Base-by-base conservation (phyloP, 1,140 invertebrate species). In the Palaemon carinicauda region DNA sequence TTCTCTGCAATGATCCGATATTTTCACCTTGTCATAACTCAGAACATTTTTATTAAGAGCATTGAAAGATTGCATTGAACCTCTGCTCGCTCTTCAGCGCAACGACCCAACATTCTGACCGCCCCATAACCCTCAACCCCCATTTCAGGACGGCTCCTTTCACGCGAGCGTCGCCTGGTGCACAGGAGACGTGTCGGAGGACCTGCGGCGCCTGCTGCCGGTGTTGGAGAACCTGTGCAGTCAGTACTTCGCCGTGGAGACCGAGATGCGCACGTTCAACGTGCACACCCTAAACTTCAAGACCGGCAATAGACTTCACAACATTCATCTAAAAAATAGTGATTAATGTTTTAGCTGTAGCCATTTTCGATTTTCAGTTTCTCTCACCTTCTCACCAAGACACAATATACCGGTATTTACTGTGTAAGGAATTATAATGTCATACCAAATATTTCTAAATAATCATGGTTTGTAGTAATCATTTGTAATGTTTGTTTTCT, bases 111-210 rank as follows among this genome's bases (percentile, higher is more conserved):
- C n/a, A n/a, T n/a, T n/a, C n/a, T n/a, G n/a, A n/a, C n/a, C n/a
- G n/a, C n/a, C n/a, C n/a, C n/a, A n/a, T n/a, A n/a, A n/a, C n/a
- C n/a, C n/a, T 24, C 19, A 69, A 50, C 29, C 31, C 27, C 19
- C 21, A 29, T 73, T 80, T n/a, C 89, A 95, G 95, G 92, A 95
- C 90, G 93, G 94, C 73, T 95, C 94, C 12, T 95, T 94, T 91
- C 95, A 96, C 89, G 92, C 95, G 83, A 95, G 95, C 90, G 92
- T 95, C 81, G 91, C 94, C 9, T 95, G 95, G 94, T 92, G 92
- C 71, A 91, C 94, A 87, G 95, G 94, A 12, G 92, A 95, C 91
- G 90, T 93, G 82, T 91, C 92, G 88, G 89, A 91, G 41, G 41
- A 92, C 87, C 90, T 95, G 50, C 91, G 91, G 83, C 51, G 89